Base-by-base conservation (phyloP, 2,113 vertebrate species). In the Ceyx cyanopectus region DNA sequence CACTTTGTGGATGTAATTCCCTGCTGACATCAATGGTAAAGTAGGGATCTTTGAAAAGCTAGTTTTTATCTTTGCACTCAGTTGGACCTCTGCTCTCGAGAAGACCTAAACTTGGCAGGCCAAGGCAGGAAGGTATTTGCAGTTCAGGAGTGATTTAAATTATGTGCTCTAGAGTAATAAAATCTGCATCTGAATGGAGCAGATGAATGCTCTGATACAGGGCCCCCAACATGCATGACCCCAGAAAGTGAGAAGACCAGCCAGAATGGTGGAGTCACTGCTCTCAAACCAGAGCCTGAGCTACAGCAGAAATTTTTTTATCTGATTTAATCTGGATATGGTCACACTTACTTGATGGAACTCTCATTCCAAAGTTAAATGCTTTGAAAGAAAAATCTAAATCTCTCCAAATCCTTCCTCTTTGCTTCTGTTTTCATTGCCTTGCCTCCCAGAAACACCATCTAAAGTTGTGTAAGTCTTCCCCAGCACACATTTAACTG, bases 171-270 rank as follows among this genome's bases (percentile, higher is more conserved):
- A 73, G 57, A 87, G 9, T 20, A 48, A 57, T 7, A 61, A 65
- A 76, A 85, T 65, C 13, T 69, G 45, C 57, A 50, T 63, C n/a
- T 81, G n/a, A 81, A 73, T 23, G 12, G 16, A 46, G 26, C 13
- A 54, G 26, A 4, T 68, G 18, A 81, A 32, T 61, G 37, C 14
- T 63, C 66, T 34, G 24, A 60, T n/a, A 24, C 18, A 68, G 10
- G 22, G 12, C 1, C 6, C 10, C 14, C 57, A 54, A 12, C 14
- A 8, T 17, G 9, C 45, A 19, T 0, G 0, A 15, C 3, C 5
- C 13, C 26, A 63, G 24, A 7, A 84, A 45, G 18, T 5, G n/a
- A 81, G 15, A n/a, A 27, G 12, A 66, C n/a, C 15, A 23, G 13
- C 30, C 27, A 23, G 63, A 85, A 17, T 51, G 41, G 7, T 60